A percentile compares a stretch with the other conserved stretches of the same genome.
Evolutionary conservation across 2,113 vertebrate genomes (phyloP).

Genomic region (Rhea pennata): DNA sequence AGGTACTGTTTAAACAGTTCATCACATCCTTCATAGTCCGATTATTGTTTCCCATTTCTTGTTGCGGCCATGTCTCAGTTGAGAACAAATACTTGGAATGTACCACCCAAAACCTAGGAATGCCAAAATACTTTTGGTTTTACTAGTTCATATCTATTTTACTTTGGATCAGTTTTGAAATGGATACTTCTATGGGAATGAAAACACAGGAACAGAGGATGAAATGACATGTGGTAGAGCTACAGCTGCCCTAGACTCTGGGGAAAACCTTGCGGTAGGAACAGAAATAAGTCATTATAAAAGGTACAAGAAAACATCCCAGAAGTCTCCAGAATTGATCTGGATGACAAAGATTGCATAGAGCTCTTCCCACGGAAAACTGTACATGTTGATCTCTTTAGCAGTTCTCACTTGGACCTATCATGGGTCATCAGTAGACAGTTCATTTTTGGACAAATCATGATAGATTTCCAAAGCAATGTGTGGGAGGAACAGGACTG

Average conservation of each 20-base stretch:
- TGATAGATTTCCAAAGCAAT: conserved; percentile 18
- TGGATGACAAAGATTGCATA: not conserved
- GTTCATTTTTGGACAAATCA: conserved; percentile 43
- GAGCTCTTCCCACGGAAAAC: conserved; percentile 49
- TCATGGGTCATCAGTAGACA: conserved; percentile 44
- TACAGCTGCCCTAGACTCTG: not conserved
- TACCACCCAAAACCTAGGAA: not conserved
- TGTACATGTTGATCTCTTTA: not conserved
- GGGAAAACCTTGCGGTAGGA: not conserved
- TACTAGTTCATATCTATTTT: not conserved
- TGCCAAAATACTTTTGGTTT: not conserved
- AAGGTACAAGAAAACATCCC: conserved; percentile 36
- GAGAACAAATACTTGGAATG: not conserved
- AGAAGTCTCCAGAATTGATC: conserved; percentile 14
- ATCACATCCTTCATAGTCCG: not conserved
- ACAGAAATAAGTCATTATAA: not conserved
- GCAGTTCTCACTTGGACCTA: conserved; percentile 13
- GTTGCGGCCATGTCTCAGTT: not conserved
- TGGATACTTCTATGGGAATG: not conserved
- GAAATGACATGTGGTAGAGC: not conserved
- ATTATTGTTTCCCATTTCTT: conserved; percentile 1
- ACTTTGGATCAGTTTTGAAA: not conserved
- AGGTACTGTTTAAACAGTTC: conserved; percentile 9
- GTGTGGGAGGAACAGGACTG: conserved; percentile 34
- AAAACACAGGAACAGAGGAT: not conserved